Base-by-base conservation (phyloP, 1,140 invertebrate species). In the Panagrolaimus sp. region DNA sequence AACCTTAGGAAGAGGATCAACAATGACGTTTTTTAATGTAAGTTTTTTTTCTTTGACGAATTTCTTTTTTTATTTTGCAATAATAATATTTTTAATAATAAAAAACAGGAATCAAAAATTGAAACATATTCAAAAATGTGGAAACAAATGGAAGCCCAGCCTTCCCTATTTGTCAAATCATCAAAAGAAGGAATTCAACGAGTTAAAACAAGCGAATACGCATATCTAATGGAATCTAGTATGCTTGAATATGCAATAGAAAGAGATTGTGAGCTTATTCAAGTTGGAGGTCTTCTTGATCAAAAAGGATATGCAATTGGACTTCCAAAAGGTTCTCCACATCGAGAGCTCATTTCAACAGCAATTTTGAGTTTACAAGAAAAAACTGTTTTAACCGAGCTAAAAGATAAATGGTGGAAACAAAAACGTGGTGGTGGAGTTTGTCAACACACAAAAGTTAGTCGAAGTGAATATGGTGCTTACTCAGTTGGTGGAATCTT, bases 401-500 rank as follows among this genome's bases (percentile, higher is more conserved):
- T 93, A 47, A 90, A 92, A 81, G 89, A 87, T 9, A 91, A 90
- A 83, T 93, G 91, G 92, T 93, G 91, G 91, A 88, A 89, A 81
- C 87, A 90, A 80, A 89, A 90, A 80, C 76, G 78, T 47, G 82
- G 76, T 5, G 82, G 76, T 5, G 82, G 78, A 51, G 79, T 76
- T n/a, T 66, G 66, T 74, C 13, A 38, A 14, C 9, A 48, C 20
- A 31, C 69, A 13, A 73, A 74, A 42, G 64, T 62, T 73, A 79
- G 43, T 53, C 72, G 31, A 74, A 81, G 70, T 72, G 83, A 69
- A 74, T 86, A 96, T 0, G 93, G 91, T 7, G 90, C 96, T 0
- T 91, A 93, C 84, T 96, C 96, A 86, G 85, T 86, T 90, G 92
- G 92, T 76, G 94, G 94, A 11, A 92, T 97, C 9, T 98, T 98